Evolutionary conservation across 2,888 invertebrate genomes (phyloP), one percentile per base, ranked within the genome.

Genomic region (Melanargia galathea): DNA sequence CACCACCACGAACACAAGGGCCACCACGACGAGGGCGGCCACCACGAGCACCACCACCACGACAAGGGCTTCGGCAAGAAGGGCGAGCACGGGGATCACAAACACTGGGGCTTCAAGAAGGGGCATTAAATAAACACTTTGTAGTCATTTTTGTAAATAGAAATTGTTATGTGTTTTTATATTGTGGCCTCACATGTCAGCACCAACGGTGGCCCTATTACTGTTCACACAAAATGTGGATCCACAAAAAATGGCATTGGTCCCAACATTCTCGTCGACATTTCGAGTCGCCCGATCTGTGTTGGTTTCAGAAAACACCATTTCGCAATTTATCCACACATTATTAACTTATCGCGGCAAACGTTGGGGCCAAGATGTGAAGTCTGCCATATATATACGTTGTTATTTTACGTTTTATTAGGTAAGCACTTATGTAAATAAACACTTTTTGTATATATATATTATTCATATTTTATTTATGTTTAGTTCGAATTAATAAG

Each of bases 1-100:
- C 95, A 96, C 80, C 94, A 95, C 81, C 94, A 96, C 76, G 95
- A 95, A 11, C 94, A 96, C 76, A 94, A 95, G 73, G 96, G 96
- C 0, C 95, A 96, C 85, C 95, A 96, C 82, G 94, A 95, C 68
- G 94, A 94, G 68, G 95, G 94, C 30, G 95, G 96, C 38, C 95
- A 96, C 76, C 94, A 96, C 64, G 94, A 95, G 70, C 95, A 96
- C 75, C 94, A 95, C 81, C 93, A 93, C 64, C 95, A 96, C 81
- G 94, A 95, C 71, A 92, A 93, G 70, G 93, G 93, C 63, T 93
- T 95, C 73, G 96, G 94, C 68, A 95, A 96, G 87, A 96, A 96
- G 81, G 96, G 95, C 11, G 95, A 94, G 51, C 94, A 95, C 73
- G 95, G 95, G 69, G 94, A 95, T 72, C 95, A 96, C 84, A 96